Evolutionary conservation across 2,797 vertebrate species (phyloP).

Genomic region (Clarias platycephalus): DNA sequence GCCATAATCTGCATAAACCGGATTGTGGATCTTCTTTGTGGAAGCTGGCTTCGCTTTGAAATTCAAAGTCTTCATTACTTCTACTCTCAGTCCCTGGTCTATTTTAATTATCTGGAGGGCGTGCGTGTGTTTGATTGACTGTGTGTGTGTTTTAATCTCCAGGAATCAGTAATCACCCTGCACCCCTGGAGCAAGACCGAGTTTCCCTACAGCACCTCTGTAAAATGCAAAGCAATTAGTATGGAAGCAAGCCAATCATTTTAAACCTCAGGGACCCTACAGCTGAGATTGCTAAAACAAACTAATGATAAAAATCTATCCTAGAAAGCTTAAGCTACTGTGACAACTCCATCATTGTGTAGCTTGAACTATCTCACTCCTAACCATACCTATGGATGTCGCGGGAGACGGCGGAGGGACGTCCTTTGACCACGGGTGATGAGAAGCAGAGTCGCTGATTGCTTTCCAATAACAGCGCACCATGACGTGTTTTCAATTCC

Average conservation of each 20-base stretch:
- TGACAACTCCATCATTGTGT: not conserved
- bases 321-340: not conserved
- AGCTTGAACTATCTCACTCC: not conserved
- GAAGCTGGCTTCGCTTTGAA: constrained; percentile 6
- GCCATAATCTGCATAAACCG: not conserved
- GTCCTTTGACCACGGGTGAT: not conserved
- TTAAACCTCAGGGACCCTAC: constrained; percentile 7
- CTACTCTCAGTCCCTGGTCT: constrained; percentile 12
- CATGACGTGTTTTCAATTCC: not conserved
- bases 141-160: constrained; percentile 33
- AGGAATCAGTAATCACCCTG: constrained; percentile 32
- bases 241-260: constrained; percentile 25
- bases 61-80: constrained; percentile 12
- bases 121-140: constrained; percentile 28
- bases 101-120: constrained; percentile 32
- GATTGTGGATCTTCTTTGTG: constrained; percentile 5
- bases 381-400: not conserved
- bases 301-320: not conserved
- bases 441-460: not conserved
- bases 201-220: constrained; percentile 24
- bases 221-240: constrained; percentile 21
- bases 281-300: not conserved
- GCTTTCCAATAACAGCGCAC: not conserved
- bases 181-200: constrained; percentile 20
- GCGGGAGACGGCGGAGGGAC: not conserved